Percentiles rank a stretch among this genome's conserved stretches.
These are phyloP conservation scores for Zaprionus nigranus DNA, from an alignment of 1,140 invertebrate genomes.

Conservation along the genomic window DNA sequence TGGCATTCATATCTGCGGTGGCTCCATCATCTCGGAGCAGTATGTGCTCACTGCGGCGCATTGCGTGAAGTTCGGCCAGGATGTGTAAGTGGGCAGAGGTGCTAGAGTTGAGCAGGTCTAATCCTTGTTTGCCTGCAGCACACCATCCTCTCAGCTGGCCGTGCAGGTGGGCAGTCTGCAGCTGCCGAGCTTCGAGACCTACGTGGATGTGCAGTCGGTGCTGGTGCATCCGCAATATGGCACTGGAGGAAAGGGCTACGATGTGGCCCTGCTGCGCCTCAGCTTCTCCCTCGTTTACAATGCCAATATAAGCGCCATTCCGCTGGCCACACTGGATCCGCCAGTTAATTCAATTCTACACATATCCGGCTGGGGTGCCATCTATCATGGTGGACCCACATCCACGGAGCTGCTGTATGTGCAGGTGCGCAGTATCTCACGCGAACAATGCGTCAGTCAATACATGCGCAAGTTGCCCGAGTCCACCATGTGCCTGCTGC, in stretches of 20 bases:
- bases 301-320: constrained; percentile 72
- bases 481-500: constrained; percentile 69
- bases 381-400: constrained; percentile 48
- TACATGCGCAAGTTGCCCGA: constrained; percentile 40
- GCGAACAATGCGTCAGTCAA: constrained; percentile 35
- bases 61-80: constrained; percentile 75
- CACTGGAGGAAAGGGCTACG: constrained; percentile 79
- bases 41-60: constrained; percentile 87
- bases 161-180: constrained; percentile 58
- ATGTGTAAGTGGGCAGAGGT: constrained; percentile 38
- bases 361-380: constrained; percentile 86
- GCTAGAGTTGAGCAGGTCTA: neutral
- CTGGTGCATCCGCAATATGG: constrained; percentile 79
- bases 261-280: constrained; percentile 85
- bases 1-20: constrained; percentile 85
- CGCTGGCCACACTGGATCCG: constrained; percentile 65
- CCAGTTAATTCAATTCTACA: constrained; percentile 42
- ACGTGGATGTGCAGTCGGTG: constrained; percentile 43
- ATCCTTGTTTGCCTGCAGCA: neutral
- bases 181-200: constrained; percentile 46
- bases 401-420: constrained; percentile 54
- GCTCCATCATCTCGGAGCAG: constrained; percentile 85
- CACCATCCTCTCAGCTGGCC: neutral
- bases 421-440: constrained; percentile 44
- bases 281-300: constrained; percentile 63